Conservation (phyloP, 2,888 invertebrate species). For the Epirrita christyi region DNA sequence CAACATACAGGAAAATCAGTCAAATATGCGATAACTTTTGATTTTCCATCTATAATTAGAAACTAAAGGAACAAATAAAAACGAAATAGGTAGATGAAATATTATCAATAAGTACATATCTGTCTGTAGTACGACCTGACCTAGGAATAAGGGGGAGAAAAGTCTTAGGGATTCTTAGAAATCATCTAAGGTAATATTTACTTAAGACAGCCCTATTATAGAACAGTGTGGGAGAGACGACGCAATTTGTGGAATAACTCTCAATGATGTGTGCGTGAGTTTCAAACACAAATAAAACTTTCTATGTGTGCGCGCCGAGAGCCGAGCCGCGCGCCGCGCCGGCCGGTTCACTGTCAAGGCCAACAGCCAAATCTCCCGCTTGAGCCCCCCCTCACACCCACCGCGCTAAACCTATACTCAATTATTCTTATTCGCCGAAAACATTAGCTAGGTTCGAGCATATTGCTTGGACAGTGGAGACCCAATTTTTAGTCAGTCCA, state of each 20-base stretch:
- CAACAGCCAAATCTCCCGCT: conserved; percentile 82
- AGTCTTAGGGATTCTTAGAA: not conserved
- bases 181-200: conserved; percentile 17
- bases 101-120: not conserved
- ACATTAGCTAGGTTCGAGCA: conserved; percentile 56
- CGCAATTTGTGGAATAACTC: conserved; percentile 77
- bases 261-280: conserved; percentile 62
- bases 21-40: too few species aligned
- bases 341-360: conserved; percentile 84
- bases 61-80: too few species aligned
- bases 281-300: conserved; percentile 58
- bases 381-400: conserved; percentile 66
- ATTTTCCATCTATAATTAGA: too few species aligned
- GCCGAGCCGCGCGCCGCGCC: too few species aligned
- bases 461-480: conserved; percentile 55
- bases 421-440: conserved; percentile 71
- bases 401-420: conserved; percentile 61
- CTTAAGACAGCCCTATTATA: conserved; percentile 61
- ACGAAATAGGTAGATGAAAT: not conserved
- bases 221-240: conserved; percentile 72
- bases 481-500: conserved; percentile 38
- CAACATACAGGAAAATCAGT: too few species aligned
- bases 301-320: conserved; percentile 73
- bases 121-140: not conserved
- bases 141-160: not conserved